phyloP scores from a whole-genome alignment of 92 coral and sea anemone genomes.

The Parazoanthus swiftii region DNA sequence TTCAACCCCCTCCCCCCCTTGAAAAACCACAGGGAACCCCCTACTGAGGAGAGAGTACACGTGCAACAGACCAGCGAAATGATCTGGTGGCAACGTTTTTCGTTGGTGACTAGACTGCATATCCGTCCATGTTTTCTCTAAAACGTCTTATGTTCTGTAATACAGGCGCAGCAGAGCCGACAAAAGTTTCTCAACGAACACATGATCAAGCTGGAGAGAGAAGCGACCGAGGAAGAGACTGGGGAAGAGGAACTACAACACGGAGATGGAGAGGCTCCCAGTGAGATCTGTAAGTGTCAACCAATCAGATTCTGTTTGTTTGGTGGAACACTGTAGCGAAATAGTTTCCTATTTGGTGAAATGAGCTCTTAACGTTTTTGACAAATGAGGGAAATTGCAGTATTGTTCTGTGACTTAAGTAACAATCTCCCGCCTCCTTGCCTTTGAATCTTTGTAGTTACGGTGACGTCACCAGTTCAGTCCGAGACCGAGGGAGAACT shows the following conservation, averaged over 20 bases:
- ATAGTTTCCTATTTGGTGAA: too few relatives aligned
- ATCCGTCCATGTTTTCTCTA: neutral
- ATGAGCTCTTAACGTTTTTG: neutral
- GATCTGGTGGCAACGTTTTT: too few relatives aligned
- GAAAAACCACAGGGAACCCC: too few relatives aligned
- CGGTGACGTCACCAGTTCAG: constrained; percentile 86
- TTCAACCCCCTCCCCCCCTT: too few relatives aligned
- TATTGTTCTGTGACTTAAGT: neutral
- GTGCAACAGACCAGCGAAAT: too few relatives aligned
- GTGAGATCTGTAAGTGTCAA: constrained; percentile 76
- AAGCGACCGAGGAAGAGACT: constrained; percentile 72
- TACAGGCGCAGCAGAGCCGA: constrained; percentile 92
- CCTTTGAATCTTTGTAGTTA: constrained; percentile 42
- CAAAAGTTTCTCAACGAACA: constrained; percentile 92
- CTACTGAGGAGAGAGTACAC: too few relatives aligned
- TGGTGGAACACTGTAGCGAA: too few relatives aligned
- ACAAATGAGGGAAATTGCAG: neutral
- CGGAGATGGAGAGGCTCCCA: constrained; percentile 74
- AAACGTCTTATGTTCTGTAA: neutral
- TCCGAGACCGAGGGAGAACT: constrained; percentile 90
- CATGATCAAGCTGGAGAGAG: constrained; percentile 83
- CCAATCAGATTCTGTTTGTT: neutral
- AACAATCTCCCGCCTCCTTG: neutral
- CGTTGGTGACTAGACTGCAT: neutral
- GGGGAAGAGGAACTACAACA: constrained; percentile 67